Conservation (phyloP, 2,797 vertebrate genomes). For the Pteronotus mesoamericanus region DNA sequence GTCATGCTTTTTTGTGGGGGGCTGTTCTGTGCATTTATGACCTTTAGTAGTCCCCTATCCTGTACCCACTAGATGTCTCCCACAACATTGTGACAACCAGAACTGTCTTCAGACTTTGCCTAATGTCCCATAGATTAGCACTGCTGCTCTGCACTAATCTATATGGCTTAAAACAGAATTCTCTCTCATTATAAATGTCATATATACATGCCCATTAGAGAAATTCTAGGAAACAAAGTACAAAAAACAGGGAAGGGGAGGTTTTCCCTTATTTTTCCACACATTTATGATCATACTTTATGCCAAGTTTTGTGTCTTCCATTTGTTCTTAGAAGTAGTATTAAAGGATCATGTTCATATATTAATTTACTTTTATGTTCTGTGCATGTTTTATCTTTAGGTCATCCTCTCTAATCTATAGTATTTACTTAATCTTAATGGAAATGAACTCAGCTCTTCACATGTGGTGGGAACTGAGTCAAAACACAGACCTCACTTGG, state of each 20-base stretch:
- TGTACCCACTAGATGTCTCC: neutral
- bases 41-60: too few species aligned
- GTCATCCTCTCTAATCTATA: neutral
- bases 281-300: neutral
- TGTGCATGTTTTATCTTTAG: neutral
- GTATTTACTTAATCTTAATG: neutral
- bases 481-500: neutral
- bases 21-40: neutral
- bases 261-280: neutral
- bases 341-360: neutral
- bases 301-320: neutral
- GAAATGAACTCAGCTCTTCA: neutral
- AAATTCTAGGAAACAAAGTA: neutral
- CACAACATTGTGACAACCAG: neutral
- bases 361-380: neutral
- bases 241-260: neutral
- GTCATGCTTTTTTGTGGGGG: neutral
- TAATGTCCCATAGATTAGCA: neutral
- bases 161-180: neutral
- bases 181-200: neutral
- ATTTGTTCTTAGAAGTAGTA: neutral
- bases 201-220: neutral
- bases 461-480: accelerated
- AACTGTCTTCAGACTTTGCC: neutral
- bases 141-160: neutral